phyloP scores from a whole-genome alignment of 1,140 invertebrate genomes.

The Hydropsyche tenuis region DNA sequence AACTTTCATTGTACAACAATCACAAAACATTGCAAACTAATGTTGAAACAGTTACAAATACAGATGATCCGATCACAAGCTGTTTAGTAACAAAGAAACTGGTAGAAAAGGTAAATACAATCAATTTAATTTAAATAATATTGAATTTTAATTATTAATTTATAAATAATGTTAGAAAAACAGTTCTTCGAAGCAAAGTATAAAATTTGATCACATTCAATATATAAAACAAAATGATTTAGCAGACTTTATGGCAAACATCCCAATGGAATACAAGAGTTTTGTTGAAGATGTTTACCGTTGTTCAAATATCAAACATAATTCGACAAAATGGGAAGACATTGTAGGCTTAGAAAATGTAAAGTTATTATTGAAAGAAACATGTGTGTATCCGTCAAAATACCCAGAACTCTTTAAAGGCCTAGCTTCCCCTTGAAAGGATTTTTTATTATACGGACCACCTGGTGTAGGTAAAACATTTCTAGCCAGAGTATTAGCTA shows the following conservation, averaged over 20 bases:
- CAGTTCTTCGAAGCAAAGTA: neutral
- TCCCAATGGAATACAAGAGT: conserved; percentile 54
- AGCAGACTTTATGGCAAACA: conserved; percentile 49
- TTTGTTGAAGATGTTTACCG: conserved; percentile 56
- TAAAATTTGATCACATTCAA: neutral
- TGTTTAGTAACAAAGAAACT: too few relatives aligned
- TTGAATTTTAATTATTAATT: neutral
- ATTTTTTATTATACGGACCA: conserved; percentile 84
- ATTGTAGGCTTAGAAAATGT: conserved; percentile 80
- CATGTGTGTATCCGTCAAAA: conserved; percentile 83
- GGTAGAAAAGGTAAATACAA: too few relatives aligned
- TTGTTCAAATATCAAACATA: conserved; percentile 59
- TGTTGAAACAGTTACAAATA: too few relatives aligned
- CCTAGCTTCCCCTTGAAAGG: conserved; percentile 83
- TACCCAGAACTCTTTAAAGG: conserved; percentile 86
- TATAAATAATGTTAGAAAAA: neutral
- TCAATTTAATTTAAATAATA: too few relatives aligned
- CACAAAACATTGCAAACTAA: too few relatives aligned
- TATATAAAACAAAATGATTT: neutral
- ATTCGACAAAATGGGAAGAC: conserved; percentile 71
- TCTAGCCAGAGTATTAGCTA: conserved; percentile 86
- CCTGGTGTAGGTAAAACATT: conserved; percentile 87
- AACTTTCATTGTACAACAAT: too few relatives aligned
- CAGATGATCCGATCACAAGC: too few relatives aligned
- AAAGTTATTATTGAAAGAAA: conserved; percentile 87